Evolutionary conservation across 2,113 vertebrate species (phyloP), one percentile per base, ranked within the genome.

Genomic region (Falcunculus frontatus): DNA sequence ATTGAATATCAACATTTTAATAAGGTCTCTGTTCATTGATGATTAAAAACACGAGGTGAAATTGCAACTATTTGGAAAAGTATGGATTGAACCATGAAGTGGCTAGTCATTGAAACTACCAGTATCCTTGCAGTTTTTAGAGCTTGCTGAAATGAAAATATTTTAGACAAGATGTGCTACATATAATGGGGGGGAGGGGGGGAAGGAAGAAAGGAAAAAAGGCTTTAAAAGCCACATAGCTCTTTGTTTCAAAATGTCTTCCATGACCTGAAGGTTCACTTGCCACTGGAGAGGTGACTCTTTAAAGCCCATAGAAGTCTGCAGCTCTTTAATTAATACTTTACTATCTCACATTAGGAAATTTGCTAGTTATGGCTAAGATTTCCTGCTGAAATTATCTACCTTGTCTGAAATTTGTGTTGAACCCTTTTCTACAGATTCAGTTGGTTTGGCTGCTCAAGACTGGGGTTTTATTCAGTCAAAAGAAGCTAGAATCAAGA

Each of bases 381-480:
- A 67, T 93, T 96, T 95, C 89, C 37, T 90, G 19, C 42, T 74
- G 57, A 84, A 88, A 23, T 78, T 20, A 87, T 81, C 27, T 30
- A 42, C 5, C 30, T 93, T 86, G 65, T 88, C 76, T 91, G 73
- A 19, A 73, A n/a, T 92, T 74, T 65, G 16, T 83, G 65, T 84
- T 94, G 94, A 85, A 67, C n/a, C 30, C 26, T 90, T 87, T 96
- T 47, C 68, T 87, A 90, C n/a, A 79, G 70, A 83, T 93, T 91
- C 52, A 74, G 46, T 87, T 87, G 70, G 81, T 77, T 75, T 69
- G 41, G 69, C 93, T 82, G 81, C 57, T 81, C 17, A 22, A 14
- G 11, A 4, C 1, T 80, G 22, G 14, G 7, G 4, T 8, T n/a
- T 80, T 35, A 53, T 65, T 85, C 25, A 39, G 4, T 63, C 9